These are phyloP conservation scores for Eilema depressum DNA, from an alignment of 2,888 invertebrate genomes.

Conservation along the genomic window DNA sequence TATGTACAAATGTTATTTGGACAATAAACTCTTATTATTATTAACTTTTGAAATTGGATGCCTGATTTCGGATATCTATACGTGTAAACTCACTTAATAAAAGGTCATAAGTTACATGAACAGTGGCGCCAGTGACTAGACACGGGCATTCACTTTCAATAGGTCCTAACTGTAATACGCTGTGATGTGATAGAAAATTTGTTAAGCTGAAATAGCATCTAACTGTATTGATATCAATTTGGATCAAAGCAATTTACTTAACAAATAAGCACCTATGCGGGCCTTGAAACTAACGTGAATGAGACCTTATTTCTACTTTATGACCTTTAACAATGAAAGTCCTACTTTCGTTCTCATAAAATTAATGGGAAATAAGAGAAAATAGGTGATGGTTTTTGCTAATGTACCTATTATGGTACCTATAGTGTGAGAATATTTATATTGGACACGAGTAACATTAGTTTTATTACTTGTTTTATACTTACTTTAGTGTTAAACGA, in stretches of 20 bases:
- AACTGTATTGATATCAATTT: background rate
- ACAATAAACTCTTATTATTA: no score
- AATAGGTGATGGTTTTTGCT: background rate
- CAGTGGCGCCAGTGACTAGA: no score
- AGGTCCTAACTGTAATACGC: background rate
- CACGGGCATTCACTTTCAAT: background rate
- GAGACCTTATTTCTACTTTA: conserved; percentile 22
- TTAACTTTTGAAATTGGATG: no score
- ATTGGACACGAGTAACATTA: background rate
- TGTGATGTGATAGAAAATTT: background rate
- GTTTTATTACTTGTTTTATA: background rate
- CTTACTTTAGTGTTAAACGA: background rate
- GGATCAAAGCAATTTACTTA: background rate
- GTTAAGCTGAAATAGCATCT: background rate
- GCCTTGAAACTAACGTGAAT: conserved; percentile 17
- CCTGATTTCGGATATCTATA: no score
- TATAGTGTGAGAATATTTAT: background rate
- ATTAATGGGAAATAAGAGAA: background rate
- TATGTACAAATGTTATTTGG: no score
- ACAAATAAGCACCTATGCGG: background rate
- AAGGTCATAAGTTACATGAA: no score
- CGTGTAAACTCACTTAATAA: no score
- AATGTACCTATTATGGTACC: background rate
- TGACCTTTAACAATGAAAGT: conserved; percentile 1
- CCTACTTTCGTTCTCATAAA: background rate